Evolutionary conservation across 2,888 invertebrate species (phyloP).

Genomic region (Machimus atricapillus): DNA sequence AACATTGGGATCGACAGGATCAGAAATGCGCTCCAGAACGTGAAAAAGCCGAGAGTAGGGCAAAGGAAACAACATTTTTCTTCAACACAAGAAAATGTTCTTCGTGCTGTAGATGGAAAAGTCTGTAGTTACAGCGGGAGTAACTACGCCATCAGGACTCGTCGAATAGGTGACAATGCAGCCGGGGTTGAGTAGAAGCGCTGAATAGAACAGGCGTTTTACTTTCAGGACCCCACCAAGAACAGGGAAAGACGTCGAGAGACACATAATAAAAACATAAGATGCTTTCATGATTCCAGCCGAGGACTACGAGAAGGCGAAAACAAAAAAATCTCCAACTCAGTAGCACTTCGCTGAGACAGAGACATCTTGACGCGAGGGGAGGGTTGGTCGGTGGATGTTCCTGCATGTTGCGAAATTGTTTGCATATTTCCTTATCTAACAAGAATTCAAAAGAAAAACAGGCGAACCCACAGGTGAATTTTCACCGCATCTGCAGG

Average conservation of each 20-base stretch:
- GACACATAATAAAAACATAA: neutral
- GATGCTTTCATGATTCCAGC: neutral
- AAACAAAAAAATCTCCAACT: neutral
- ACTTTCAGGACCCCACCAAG: neutral
- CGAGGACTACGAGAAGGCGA: neutral
- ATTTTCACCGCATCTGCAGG: neutral
- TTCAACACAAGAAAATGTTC: neutral
- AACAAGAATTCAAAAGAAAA: neutral
- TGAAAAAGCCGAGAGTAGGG: neutral
- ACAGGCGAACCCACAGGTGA: conserved; percentile 3
- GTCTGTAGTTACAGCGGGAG: neutral
- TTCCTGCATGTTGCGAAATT: neutral
- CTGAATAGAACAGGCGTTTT: neutral
- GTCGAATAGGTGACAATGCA: neutral
- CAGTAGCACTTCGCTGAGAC: neutral
- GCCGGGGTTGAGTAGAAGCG: neutral
- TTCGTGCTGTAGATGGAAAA: neutral
- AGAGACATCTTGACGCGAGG: neutral
- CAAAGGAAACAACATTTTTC: neutral
- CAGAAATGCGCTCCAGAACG: neutral
- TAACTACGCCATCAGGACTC: neutral
- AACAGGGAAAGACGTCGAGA: neutral
- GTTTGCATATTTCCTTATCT: conserved; percentile 18
- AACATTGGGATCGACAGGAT: neutral
- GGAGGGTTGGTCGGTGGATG: neutral